Conservation (phyloP, 1,140 invertebrate species). For the Drosophila pseudoananassae region DNA sequence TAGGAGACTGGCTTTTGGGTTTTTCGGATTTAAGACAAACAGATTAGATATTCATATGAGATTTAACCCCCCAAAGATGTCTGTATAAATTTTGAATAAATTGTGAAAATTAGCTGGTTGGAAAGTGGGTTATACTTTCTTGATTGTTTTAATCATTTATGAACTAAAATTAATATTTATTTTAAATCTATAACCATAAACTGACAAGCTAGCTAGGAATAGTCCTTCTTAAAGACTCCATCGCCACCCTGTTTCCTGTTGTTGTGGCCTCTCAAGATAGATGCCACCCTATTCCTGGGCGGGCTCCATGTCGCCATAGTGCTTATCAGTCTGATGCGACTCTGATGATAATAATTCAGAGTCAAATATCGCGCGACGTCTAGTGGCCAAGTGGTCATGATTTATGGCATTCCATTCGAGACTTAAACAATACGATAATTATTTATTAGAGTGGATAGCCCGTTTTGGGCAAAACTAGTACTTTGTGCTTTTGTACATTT, state of each 20-base stretch:
- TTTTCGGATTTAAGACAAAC: constrained; percentile 36
- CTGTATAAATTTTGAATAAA: constrained; percentile 33
- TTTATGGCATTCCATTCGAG: constrained; percentile 65
- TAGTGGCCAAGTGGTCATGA: constrained; percentile 44
- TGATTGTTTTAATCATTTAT: not conserved
- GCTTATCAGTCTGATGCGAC: constrained; percentile 57
- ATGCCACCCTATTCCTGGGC: not conserved
- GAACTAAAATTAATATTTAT: not conserved
- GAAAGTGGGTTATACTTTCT: not conserved
- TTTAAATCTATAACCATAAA: too few species aligned
- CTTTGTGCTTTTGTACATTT: constrained; percentile 13
- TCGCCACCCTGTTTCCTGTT: not conserved
- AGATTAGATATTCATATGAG: constrained; percentile 48
- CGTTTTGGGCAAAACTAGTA: constrained; percentile 9
- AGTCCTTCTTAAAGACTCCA: too few species aligned
- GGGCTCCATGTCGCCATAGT: constrained; percentile 39
- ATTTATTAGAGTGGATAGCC: constrained; percentile 48
- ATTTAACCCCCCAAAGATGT: constrained; percentile 1
- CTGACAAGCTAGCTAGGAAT: too few species aligned
- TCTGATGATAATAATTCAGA: constrained; percentile 64
- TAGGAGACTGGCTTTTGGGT: constrained; percentile 5
- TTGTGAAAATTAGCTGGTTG: constrained; percentile 9
- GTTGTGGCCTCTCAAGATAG: not conserved
- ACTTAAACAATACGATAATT: constrained; percentile 69
- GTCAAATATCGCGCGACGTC: constrained; percentile 60